phyloP scores from a whole-genome alignment of 2,113 vertebrate species.

The Isichthys henryi region DNA sequence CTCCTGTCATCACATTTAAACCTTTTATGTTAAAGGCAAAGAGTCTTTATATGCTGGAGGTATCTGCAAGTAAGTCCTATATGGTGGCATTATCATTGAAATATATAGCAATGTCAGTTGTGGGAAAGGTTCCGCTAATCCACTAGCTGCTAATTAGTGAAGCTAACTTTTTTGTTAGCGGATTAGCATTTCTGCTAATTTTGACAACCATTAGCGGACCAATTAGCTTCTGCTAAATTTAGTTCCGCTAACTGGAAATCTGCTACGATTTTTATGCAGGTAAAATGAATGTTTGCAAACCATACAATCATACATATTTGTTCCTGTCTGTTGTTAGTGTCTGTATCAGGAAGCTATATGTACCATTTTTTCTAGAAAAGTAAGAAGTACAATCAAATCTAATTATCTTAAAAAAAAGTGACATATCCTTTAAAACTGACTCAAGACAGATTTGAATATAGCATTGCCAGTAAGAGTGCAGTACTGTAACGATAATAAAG shows the following conservation, averaged over 20 bases:
- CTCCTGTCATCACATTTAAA: conserved; percentile 50
- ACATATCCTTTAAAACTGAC: neutral
- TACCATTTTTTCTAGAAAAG: neutral
- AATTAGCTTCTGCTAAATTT: neutral
- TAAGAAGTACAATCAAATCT: neutral
- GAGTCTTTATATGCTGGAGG: conserved; percentile 67
- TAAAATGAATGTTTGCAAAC: neutral
- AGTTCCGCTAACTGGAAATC: neutral
- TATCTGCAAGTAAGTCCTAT: conserved; percentile 59
- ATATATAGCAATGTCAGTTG: neutral
- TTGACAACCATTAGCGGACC: neutral
- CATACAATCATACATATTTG: neutral
- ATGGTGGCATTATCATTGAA: neutral
- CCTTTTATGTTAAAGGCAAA: conserved; percentile 58
- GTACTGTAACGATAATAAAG: neutral
- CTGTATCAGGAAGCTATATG: neutral
- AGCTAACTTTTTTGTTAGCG: neutral
- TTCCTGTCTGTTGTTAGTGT: neutral
- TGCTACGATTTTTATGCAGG: neutral
- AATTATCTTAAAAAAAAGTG: neutral
- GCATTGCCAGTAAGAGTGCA: neutral
- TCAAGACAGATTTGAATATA: neutral
- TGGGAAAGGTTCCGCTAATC: neutral
- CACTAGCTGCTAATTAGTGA: neutral
- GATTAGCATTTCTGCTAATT: neutral